These are phyloP conservation scores for Drosophila falleni DNA, from an alignment of 2,888 invertebrate species.

Conservation along the genomic window DNA sequence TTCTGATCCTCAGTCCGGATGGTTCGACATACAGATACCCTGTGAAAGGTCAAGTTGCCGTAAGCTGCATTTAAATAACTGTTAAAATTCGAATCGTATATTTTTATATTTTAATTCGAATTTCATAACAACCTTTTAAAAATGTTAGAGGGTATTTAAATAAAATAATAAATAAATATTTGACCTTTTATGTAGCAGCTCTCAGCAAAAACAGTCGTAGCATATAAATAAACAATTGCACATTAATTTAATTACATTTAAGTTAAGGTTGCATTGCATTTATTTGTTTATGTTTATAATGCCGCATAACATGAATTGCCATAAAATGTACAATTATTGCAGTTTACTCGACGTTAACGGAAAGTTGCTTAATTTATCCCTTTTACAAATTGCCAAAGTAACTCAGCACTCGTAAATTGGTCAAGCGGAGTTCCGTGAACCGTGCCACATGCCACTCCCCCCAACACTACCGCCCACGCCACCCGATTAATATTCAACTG, in stretches of 20 bases:
- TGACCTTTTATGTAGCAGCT: not conserved
- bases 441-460: conserved; percentile 21
- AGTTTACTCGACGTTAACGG: conserved; percentile 15
- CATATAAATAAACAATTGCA: conserved; percentile 29
- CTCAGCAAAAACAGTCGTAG: not conserved
- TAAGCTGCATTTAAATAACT: not conserved
- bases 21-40: not conserved
- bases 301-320: conserved; percentile 24
- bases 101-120: not conserved
- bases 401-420: conserved; percentile 60
- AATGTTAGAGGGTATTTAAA: not conserved
- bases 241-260: conserved; percentile 47
- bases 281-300: conserved; percentile 36
- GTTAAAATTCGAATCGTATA: not conserved
- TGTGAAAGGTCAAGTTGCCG: not conserved
- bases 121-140: not conserved
- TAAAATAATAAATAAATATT: conserved; percentile 1
- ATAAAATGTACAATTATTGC: conserved; percentile 49
- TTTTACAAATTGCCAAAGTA: conserved; percentile 23
- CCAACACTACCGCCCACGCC: not conserved
- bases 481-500: conserved; percentile 5
- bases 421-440: conserved; percentile 61
- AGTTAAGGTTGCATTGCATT: conserved; percentile 21
- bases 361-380: conserved; percentile 44
- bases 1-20: conserved; percentile 4